Percentiles rank a stretch among this genome's conserved stretches.
These are phyloP conservation scores for Orthosia incerta DNA, from an alignment of 2,888 invertebrate genomes.

Conservation along the genomic window DNA sequence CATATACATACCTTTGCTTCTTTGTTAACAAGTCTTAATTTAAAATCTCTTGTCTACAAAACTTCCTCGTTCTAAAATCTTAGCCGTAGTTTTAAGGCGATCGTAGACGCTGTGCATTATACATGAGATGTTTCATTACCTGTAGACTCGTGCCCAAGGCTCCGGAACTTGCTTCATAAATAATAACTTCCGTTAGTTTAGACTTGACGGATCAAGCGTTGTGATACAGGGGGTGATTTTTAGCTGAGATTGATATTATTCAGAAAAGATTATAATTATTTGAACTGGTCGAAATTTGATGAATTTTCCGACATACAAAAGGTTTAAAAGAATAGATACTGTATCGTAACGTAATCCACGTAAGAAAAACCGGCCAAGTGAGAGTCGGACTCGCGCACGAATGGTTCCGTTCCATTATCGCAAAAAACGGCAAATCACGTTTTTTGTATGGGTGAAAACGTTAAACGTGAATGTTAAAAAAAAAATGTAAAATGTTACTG, in stretches of 20 bases:
- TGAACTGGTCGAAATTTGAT: too few relatives aligned
- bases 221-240: conserved; percentile 73
- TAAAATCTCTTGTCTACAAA: conserved; percentile 53
- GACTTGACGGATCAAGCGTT: conserved; percentile 76
- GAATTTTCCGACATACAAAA: too few relatives aligned
- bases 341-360: too few relatives aligned
- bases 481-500: too few relatives aligned
- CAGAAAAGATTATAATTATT: not conserved
- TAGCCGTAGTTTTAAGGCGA: conserved; percentile 70
- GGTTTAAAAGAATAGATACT: too few relatives aligned
- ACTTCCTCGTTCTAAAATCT: conserved; percentile 57
- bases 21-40: conserved; percentile 20
- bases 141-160: conserved; percentile 74
- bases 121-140: conserved; percentile 85
- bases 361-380: too few relatives aligned
- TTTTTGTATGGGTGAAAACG: too few relatives aligned
- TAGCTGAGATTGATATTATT: conserved; percentile 3
- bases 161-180: conserved; percentile 88
- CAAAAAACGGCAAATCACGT: too few relatives aligned
- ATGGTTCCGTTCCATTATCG: too few relatives aligned
- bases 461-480: too few relatives aligned
- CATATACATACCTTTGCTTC: not conserved
- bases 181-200: conserved; percentile 90
- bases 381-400: too few relatives aligned
- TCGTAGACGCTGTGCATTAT: conserved; percentile 85